Percentiles rank a stretch among this genome's conserved stretches.
Conservation (phyloP, 2,888 invertebrate genomes). For the Cataglyphis altisquamis region DNA sequence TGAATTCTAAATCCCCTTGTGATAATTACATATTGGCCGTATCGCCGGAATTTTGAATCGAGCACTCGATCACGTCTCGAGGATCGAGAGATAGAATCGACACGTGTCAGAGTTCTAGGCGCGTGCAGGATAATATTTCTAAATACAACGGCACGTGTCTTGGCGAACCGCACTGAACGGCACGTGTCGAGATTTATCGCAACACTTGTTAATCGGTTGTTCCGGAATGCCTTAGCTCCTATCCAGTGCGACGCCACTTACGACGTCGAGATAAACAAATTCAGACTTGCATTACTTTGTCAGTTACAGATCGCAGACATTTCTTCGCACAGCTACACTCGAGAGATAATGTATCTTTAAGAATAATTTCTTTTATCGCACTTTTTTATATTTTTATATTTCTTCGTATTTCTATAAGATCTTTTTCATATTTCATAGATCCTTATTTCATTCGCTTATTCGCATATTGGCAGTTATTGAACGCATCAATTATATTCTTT, state of each 20-base stretch:
- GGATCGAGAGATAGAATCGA: constrained; percentile 66
- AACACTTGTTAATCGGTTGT: constrained; percentile 62
- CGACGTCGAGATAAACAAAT: not conserved
- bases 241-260: constrained; percentile 3
- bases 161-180: constrained; percentile 47
- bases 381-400: not conserved
- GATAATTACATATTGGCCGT: constrained; percentile 2
- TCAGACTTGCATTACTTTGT: not conserved
- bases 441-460: not conserved
- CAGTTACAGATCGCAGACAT: not conserved
- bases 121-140: constrained; percentile 75
- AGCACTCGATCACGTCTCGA: constrained; percentile 63
- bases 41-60: constrained; percentile 53
- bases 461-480: not conserved
- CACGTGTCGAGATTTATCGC: constrained; percentile 77
- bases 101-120: constrained; percentile 67
- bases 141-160: constrained; percentile 82
- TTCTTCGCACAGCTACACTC: not conserved
- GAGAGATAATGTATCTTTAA: not conserved
- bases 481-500: not conserved
- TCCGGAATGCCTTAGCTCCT: not conserved
- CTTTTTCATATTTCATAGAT: not conserved
- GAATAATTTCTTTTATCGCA: not conserved
- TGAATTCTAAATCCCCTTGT: not conserved
- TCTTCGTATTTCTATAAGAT: too few relatives aligned